A percentile compares a stretch with the other conserved stretches of the same genome.
Evolutionary conservation across 2,888 invertebrate species (phyloP).

Genomic region (Parnassius mnemosyne): DNA sequence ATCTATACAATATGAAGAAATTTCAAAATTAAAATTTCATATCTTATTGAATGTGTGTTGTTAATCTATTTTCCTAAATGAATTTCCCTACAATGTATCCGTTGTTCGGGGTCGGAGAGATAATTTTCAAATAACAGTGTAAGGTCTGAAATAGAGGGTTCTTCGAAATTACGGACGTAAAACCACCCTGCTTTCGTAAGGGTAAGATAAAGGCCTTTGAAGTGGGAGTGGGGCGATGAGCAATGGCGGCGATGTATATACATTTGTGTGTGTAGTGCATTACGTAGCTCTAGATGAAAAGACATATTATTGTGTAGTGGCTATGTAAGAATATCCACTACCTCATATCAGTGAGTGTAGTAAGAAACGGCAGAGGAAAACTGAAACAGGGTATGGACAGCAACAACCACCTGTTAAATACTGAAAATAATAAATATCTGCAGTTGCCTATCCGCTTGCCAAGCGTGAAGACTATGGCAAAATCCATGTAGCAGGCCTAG

Average conservation of each 20-base stretch:
- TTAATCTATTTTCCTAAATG: neutral
- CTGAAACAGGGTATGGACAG: too few species aligned
- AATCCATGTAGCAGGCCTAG: too few species aligned
- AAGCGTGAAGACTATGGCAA: too few species aligned
- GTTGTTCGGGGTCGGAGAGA: neutral
- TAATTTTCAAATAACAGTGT: constrained; percentile 10
- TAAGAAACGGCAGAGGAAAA: too few species aligned
- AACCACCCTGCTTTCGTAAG: neutral
- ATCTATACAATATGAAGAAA: too few species aligned
- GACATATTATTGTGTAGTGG: too few species aligned
- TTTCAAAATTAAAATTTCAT: too few species aligned
- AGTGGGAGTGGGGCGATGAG: neutral
- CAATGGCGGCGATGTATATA: neutral
- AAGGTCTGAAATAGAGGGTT: constrained; percentile 14
- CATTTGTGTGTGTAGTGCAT: neutral
- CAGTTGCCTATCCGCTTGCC: too few species aligned
- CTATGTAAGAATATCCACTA: too few species aligned
- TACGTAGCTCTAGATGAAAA: neutral
- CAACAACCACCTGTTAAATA: too few species aligned
- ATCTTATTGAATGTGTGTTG: neutral
- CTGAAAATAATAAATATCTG: too few species aligned
- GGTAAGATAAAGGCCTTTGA: neutral
- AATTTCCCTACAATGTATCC: neutral
- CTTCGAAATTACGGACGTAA: constrained; percentile 5
- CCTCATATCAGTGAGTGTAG: too few species aligned